Evolutionary conservation across 2,888 invertebrate genomes (phyloP), one percentile per base, ranked within the genome.

Genomic region (Drosophila recens): DNA sequence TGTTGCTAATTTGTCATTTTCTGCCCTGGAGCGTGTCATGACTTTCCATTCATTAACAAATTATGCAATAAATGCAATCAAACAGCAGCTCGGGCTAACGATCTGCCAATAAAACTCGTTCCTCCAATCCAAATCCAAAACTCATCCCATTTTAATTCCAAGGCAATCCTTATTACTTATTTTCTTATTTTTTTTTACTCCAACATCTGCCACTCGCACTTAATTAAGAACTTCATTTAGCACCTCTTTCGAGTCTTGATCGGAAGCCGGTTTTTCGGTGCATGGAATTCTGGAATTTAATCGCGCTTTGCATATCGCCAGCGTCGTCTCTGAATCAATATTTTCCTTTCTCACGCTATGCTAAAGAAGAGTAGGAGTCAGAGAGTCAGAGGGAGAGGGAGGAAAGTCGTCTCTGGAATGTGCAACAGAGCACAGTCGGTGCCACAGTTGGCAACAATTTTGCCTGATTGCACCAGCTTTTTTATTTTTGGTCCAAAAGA

Each of bases 211-310:
- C 84, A 80, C 74, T 89, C 80, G 80, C 87, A 86, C 89, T 87
- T 89, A 86, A 86, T 86, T 86, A 86, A 86, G 89, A 86, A 87
- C 87, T 89, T 86, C 86, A 86, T 87, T 86, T 89, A 89, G 89
- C 86, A 89, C 86, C 86, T 86, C 82, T 87, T 56, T 36, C 23
- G 45, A 45, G 61, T 58, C 72, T 68, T 68, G 82, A 72, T 69
- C 77, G 49, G 65, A 58, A 82, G 73, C 71, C 67, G 74, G 80
- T 80, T 79, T 79, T 73, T 79, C 23, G 73, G 61, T 36, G 49
- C 40, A 43, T 38, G 49, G 65, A 27, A 54, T 66, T 82, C 61
- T 76, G 71, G 89, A 89, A 89, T 89, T 85, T 90, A 83, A 89
- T 87, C 83, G 87, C 77, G 71, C 72, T 89, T 90, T 90, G 89